Evolutionary conservation across 1,140 invertebrate genomes (phyloP).

Genomic region (Leptinotarsa undecemlineata): DNA sequence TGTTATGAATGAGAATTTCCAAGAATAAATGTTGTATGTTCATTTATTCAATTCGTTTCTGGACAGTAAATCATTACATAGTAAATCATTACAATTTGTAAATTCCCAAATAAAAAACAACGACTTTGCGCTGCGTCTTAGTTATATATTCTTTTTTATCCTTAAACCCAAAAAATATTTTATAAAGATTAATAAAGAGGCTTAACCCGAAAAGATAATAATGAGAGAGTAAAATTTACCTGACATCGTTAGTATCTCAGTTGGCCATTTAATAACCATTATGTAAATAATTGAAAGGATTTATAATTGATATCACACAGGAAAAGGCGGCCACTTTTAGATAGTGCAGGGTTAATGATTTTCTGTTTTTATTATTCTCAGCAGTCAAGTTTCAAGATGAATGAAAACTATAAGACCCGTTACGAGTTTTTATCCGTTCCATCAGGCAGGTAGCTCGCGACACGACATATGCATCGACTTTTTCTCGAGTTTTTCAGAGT

Average conservation of each 20-base stretch:
- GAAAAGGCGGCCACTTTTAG: conserved; percentile 28
- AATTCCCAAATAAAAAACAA: no score
- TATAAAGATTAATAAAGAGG: background rate
- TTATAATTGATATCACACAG: conserved; percentile 28
- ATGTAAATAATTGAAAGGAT: conserved; percentile 15
- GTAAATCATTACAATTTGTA: no score
- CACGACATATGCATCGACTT: conserved; percentile 29
- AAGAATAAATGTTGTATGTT: no score
- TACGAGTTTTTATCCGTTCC: conserved; percentile 32
- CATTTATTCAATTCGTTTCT: no score
- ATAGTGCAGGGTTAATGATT: conserved; percentile 17
- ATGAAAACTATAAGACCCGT: conserved; percentile 37
- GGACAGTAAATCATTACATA: no score
- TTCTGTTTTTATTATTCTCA: conserved; percentile 32
- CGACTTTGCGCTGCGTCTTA: no score
- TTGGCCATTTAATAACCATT: conserved; percentile 22
- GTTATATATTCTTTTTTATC: no score
- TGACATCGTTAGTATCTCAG: conserved; percentile 18
- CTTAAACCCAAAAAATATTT: no score
- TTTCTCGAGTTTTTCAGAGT: conserved; percentile 19
- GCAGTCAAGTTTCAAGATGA: conserved; percentile 30
- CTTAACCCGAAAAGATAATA: background rate
- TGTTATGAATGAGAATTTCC: no score
- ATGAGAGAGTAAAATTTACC: background rate
- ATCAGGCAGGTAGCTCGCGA: conserved; percentile 33